Percentiles rank a stretch among this genome's conserved stretches.
Evolutionary conservation across 2,113 vertebrate genomes (phyloP).

Genomic region (Lepisosteus oculatus): DNA sequence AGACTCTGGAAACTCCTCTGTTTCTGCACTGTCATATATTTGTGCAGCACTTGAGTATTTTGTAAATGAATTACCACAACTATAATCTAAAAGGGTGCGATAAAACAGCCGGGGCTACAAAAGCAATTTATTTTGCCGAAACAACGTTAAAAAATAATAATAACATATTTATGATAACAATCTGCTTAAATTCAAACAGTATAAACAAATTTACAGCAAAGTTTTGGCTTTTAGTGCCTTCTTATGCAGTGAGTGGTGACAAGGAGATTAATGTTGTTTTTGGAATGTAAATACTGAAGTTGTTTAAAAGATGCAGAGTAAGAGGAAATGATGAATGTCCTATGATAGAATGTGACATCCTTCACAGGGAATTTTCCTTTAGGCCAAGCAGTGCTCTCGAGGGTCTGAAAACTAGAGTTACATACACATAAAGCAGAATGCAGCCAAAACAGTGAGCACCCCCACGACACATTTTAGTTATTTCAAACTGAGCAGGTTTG

Average conservation of each 20-base stretch:
- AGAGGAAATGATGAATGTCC: constrained; percentile 50
- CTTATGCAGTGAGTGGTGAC: constrained; percentile 23
- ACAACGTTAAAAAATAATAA: not conserved
- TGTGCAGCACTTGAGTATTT: not conserved
- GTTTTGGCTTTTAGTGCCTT: not conserved
- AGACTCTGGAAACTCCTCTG: too few species aligned
- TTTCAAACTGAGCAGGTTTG: too few species aligned
- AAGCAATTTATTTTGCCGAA: not conserved
- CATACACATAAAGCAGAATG: too few species aligned
- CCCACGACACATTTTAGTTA: too few species aligned
- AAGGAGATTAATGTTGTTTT: constrained; percentile 51
- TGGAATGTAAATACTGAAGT: constrained; percentile 34
- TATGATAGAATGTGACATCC: constrained; percentile 12
- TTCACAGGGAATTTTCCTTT: not conserved
- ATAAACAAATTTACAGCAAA: not conserved
- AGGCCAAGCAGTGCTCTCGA: not conserved
- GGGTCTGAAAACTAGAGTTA: not conserved
- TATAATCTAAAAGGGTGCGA: not conserved
- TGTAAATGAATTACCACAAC: not conserved
- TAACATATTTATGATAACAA: too few species aligned
- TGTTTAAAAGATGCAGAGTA: constrained; percentile 41
- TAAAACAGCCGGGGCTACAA: not conserved
- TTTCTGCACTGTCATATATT: too few species aligned
- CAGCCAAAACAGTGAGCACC: too few species aligned
- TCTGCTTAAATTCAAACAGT: too few species aligned